phyloP scores from a whole-genome alignment of 2,113 vertebrate species.

The Stegostoma tigrinum region DNA sequence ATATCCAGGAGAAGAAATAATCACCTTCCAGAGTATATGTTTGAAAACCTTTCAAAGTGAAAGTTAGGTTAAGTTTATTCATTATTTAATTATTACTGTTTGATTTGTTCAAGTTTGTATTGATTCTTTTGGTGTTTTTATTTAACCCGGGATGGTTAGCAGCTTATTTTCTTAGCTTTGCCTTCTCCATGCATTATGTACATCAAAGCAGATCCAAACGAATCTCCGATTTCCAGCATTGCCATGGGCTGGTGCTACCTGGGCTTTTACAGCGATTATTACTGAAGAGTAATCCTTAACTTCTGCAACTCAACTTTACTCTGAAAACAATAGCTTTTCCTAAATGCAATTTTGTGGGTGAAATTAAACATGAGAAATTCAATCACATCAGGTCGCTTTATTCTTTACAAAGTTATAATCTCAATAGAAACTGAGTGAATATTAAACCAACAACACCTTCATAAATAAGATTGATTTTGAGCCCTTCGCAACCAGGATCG shows the following conservation, averaged over 20 bases:
- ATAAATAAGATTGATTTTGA: not conserved
- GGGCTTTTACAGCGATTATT: not conserved
- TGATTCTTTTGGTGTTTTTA: no score
- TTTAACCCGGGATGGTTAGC: no score
- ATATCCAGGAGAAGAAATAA: no score
- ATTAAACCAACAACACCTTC: not conserved
- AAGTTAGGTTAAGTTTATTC: no score
- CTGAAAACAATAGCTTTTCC: not conserved
- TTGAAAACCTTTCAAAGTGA: no score
- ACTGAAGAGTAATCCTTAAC: not conserved
- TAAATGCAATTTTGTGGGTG: not conserved
- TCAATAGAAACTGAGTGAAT: not conserved
- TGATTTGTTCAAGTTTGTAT: no score
- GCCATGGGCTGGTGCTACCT: not conserved
- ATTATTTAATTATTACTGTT: no score
- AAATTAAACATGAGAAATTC: not conserved
- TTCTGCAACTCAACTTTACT: not conserved
- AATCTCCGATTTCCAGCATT: no score
- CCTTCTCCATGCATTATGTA: no score
- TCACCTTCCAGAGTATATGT: no score
- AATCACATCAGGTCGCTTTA: not conserved
- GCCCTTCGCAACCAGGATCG: not conserved
- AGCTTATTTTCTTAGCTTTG: no score
- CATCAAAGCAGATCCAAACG: no score
- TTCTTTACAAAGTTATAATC: not conserved